phyloP scores from a whole-genome alignment of 2,797 vertebrate genomes.

The Xiphophorus birchmanni region DNA sequence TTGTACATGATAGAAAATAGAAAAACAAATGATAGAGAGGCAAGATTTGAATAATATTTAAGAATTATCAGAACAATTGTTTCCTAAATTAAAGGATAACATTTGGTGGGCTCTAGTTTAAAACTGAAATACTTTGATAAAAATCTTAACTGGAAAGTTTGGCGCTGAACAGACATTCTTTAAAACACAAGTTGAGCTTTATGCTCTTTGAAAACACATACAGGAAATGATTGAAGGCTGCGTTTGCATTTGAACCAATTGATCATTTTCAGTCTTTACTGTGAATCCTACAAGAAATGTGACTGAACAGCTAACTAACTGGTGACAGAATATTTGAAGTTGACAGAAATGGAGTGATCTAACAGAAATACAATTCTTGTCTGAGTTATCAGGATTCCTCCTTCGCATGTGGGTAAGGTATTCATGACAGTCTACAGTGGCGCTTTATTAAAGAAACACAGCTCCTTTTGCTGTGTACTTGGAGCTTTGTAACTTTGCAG shows the following conservation, averaged over 20 bases:
- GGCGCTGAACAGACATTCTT: neutral
- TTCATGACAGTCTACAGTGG: neutral
- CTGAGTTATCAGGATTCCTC: neutral
- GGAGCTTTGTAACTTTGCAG: neutral
- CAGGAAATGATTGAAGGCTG: neutral
- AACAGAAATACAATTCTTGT: neutral
- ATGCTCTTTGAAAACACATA: neutral
- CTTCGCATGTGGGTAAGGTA: neutral
- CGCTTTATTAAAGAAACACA: neutral
- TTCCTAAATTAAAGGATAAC: neutral
- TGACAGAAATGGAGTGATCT: neutral
- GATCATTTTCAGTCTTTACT: neutral
- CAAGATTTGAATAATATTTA: neutral
- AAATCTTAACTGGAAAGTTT: neutral
- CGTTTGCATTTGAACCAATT: neutral
- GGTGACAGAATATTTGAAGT: neutral
- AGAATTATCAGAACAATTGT: neutral
- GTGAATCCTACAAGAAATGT: constrained; percentile 5
- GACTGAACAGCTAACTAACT: constrained; percentile 34
- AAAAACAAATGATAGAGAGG: neutral
- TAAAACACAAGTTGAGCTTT: neutral
- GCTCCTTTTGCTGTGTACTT: constrained; percentile 8
- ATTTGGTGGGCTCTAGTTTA: neutral
- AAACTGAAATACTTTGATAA: neutral
- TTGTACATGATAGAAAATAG: neutral